Percentiles rank a stretch among this genome's conserved stretches.
These are phyloP conservation scores for Halyomorpha halys DNA, from an alignment of 1,140 invertebrate genomes.

Conservation along the genomic window DNA sequence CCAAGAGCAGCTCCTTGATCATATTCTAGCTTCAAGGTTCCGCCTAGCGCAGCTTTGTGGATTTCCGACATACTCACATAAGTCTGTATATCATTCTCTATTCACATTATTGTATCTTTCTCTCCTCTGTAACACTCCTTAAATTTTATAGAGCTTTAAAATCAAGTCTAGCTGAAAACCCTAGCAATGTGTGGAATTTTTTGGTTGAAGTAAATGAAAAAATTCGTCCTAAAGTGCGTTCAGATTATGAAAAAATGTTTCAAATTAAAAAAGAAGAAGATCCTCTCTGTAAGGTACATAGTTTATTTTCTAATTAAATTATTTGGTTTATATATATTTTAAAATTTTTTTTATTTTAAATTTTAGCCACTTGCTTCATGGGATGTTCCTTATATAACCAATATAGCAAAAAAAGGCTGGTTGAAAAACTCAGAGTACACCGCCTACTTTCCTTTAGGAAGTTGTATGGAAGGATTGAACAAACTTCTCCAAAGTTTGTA, in stretches of 20 bases:
- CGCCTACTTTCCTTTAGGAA: constrained; percentile 87
- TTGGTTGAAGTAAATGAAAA: constrained; percentile 63
- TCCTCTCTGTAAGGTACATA: constrained; percentile 28
- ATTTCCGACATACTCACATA: constrained; percentile 77
- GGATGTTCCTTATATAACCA: constrained; percentile 75
- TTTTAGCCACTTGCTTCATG: constrained; percentile 52
- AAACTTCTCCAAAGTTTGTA: constrained; percentile 70
- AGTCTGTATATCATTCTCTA: constrained; percentile 37
- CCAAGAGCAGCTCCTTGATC: constrained; percentile 64
- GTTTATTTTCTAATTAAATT: background rate
- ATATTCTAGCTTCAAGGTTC: constrained; percentile 60
- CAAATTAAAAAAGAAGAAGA: constrained; percentile 55
- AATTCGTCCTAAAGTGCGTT: constrained; percentile 49
- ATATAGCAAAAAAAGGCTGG: constrained; percentile 56
- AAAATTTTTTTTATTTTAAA: background rate
- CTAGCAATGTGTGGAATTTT: constrained; percentile 68
- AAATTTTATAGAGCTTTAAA: constrained; percentile 57
- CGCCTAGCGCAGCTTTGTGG: constrained; percentile 75
- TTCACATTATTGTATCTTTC: background rate
- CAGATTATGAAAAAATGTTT: constrained; percentile 63
- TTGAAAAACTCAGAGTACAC: constrained; percentile 59
- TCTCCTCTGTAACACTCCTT: background rate
- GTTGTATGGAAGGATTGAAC: constrained; percentile 93
- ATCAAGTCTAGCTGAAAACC: constrained; percentile 73
- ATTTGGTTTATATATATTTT: constrained; percentile 2